phyloP scores from a whole-genome alignment of 2,797 vertebrate species.

The Myotis myotis region DNA sequence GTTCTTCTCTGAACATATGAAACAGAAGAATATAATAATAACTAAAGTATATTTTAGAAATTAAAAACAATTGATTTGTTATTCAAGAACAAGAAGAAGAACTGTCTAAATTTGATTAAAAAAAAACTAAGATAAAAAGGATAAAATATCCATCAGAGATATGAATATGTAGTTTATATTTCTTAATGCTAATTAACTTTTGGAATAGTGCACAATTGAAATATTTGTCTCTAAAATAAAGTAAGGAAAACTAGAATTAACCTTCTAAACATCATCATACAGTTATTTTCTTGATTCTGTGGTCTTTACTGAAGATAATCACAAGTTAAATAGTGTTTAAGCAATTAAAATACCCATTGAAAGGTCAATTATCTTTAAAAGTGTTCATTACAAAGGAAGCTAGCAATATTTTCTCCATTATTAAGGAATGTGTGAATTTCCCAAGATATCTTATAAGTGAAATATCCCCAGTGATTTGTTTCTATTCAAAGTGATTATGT shows the following conservation, averaged over 20 bases:
- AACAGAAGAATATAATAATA: not conserved
- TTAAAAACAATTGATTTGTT: not conserved
- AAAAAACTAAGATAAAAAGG: not conserved
- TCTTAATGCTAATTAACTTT: conserved; percentile 30
- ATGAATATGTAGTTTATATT: not conserved
- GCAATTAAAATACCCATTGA: not conserved
- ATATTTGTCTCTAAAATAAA: not conserved
- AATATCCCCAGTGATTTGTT: not conserved
- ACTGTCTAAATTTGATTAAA: conserved; percentile 20
- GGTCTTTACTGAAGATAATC: not conserved
- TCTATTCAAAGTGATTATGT: not conserved
- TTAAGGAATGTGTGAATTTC: not conserved
- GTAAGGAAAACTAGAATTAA: not conserved
- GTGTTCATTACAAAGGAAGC: not conserved
- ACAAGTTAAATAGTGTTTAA: not conserved
- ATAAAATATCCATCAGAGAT: not conserved
- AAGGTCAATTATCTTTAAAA: conserved; percentile 17
- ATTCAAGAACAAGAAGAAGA: not conserved
- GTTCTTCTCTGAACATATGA: not conserved
- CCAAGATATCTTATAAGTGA: not conserved
- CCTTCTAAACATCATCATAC: not conserved
- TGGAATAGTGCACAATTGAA: not conserved
- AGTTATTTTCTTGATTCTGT: conserved; percentile 19
- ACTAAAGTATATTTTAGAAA: not conserved
- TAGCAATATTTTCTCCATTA: not conserved